Evolutionary conservation across 2,888 invertebrate genomes (phyloP), one percentile per base, ranked within the genome.

Genomic region (Ophion obscuratus): DNA sequence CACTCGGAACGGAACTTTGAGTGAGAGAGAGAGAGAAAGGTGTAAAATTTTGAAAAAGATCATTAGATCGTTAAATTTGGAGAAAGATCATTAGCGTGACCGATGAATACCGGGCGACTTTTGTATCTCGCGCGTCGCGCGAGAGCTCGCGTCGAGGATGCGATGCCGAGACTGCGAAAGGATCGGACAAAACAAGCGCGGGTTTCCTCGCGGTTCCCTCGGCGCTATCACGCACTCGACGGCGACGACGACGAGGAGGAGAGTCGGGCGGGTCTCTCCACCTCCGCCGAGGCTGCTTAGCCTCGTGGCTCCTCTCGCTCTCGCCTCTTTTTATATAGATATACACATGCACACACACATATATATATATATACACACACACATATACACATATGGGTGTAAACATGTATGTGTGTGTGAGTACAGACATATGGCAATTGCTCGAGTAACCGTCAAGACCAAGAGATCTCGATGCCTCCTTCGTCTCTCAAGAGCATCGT

Each of bases 161-260:
- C 90, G 89, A 89, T 90, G 89, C 89, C 87, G 88, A 90, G 90
- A 92, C 92, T 92, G 92, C 91, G 89, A 89, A 89, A 81, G 81
- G 66, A 74, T 81, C 81, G 81, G 57, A 80, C 73, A 64, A 80
- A 85, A 80, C 85, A 73, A 71, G 76, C 75, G 83, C 80, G 74
- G 74, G 89, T 86, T 88, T 89, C 88, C 90, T 88, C 87, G 88
- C 88, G 87, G 81, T 73, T 73, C 73, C 74, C 73, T 73, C 79
- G 2, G 79, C 11, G 79, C 80, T 81, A 81, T 81, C 80, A 74
- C 73, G 70, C 70, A 62, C 71, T 57, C 77, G 62, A 62, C 66
- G 62, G 31, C 44, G 53, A 66, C 78, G 44, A 53, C 76, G 61
- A 61, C 64, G 68, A 80, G 71, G 71, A 64, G 71, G 57, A 66